These are phyloP conservation scores for Chelidonichthys spinosus DNA, from an alignment of 2,797 vertebrate species.

Conservation along the genomic window DNA sequence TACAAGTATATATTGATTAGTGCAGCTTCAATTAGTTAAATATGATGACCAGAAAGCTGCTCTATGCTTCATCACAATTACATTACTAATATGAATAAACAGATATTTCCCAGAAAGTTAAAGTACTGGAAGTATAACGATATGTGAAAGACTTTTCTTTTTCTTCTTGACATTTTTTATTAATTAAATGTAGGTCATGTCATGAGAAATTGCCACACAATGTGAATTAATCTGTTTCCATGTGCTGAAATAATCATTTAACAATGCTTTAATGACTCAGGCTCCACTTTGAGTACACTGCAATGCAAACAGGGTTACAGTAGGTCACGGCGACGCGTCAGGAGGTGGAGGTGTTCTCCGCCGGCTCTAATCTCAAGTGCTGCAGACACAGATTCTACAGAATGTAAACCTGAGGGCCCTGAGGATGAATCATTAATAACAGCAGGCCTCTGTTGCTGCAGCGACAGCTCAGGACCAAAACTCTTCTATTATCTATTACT, in stretches of 20 bases:
- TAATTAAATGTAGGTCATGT: no score
- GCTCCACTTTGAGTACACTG: neutral
- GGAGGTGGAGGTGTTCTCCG: constrained; percentile 12
- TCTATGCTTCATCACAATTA: neutral
- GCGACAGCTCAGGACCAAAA: constrained; percentile 4
- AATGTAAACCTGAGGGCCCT: neutral
- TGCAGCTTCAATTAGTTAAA: neutral
- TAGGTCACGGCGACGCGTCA: neutral
- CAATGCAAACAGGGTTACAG: neutral
- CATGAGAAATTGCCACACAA: no score
- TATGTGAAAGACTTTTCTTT: no score
- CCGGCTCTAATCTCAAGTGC: constrained; percentile 29
- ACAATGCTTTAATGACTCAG: neutral
- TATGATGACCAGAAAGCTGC: neutral
- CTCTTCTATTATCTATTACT: constrained; percentile 11
- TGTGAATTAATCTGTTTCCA: neutral
- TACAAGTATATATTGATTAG: neutral
- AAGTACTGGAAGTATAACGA: no score
- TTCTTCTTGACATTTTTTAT: no score
- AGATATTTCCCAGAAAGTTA: neutral
- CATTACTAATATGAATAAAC: neutral
- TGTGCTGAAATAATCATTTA: neutral
- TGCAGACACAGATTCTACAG: constrained; percentile 7
- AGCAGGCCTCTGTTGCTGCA: neutral
- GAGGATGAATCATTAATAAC: constrained; percentile 40